Conservation (phyloP, 2,888 invertebrate species). For the Troides oblongomaculatus region DNA sequence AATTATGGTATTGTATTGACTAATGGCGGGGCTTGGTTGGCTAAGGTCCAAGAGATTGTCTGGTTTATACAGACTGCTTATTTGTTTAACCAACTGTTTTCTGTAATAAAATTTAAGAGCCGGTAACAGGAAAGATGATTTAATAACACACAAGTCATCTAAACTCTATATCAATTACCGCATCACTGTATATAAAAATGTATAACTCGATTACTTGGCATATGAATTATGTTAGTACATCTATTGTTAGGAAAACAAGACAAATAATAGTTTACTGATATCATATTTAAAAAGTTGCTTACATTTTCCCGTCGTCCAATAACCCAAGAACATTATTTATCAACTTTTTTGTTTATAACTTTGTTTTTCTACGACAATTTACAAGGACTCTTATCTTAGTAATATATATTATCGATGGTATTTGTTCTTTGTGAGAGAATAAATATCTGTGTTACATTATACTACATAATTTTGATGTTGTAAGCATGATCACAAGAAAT, state of each 20-base stretch:
- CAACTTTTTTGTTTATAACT: conserved; percentile 30
- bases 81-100: conserved; percentile 22
- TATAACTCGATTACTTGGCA: background rate
- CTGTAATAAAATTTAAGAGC: conserved; percentile 20
- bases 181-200: background rate
- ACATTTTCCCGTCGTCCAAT: conserved; percentile 17
- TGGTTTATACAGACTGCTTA: conserved; percentile 21
- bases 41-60: conserved; percentile 21
- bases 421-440: conserved; percentile 5
- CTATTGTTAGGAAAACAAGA: conserved; percentile 1
- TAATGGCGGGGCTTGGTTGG: conserved; percentile 24
- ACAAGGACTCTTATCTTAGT: conserved; percentile 22
- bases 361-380: conserved; percentile 28
- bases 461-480: background rate
- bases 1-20: conserved; percentile 17
- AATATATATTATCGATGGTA: conserved; percentile 14
- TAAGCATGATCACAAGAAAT: background rate
- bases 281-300: conserved; percentile 28
- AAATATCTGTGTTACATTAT: background rate
- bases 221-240: no score
- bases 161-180: no score
- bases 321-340: conserved; percentile 22
- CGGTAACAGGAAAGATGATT: conserved; percentile 18
- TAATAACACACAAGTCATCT: background rate
- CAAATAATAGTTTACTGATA: conserved; percentile 21